Evolutionary conservation across 2,888 invertebrate species (phyloP).

Genomic region (Himalopsyche kuldschensis): DNA sequence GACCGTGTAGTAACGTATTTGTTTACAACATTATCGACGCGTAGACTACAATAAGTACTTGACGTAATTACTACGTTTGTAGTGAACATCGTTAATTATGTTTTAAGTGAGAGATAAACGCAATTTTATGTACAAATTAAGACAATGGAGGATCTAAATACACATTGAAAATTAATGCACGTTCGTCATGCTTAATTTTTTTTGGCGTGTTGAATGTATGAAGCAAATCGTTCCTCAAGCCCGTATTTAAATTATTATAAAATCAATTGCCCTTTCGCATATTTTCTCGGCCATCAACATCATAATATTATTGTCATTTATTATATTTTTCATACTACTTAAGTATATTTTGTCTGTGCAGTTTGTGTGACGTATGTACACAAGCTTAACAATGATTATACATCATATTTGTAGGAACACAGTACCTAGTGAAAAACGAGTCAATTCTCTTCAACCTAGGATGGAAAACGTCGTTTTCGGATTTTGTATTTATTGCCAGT

Average conservation of each 20-base stretch:
- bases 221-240: background rate
- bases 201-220: background rate
- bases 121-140: background rate
- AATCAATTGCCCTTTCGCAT: too few relatives aligned
- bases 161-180: background rate
- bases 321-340: too few relatives aligned
- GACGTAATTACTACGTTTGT: background rate
- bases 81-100: background rate
- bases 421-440: too few relatives aligned
- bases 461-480: too few relatives aligned
- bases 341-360: too few relatives aligned
- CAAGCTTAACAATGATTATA: too few relatives aligned
- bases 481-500: too few relatives aligned
- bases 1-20: background rate
- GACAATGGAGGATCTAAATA: background rate
- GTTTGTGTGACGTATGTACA: too few relatives aligned
- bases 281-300: too few relatives aligned
- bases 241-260: background rate
- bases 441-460: too few relatives aligned
- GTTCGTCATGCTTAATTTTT: background rate
- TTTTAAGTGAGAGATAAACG: background rate
- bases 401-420: too few relatives aligned
- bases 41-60: background rate
- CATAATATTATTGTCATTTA: too few relatives aligned
- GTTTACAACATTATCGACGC: background rate